Base-by-base conservation (phyloP, 2,113 vertebrate genomes). In the Montifringilla adamsi region DNA sequence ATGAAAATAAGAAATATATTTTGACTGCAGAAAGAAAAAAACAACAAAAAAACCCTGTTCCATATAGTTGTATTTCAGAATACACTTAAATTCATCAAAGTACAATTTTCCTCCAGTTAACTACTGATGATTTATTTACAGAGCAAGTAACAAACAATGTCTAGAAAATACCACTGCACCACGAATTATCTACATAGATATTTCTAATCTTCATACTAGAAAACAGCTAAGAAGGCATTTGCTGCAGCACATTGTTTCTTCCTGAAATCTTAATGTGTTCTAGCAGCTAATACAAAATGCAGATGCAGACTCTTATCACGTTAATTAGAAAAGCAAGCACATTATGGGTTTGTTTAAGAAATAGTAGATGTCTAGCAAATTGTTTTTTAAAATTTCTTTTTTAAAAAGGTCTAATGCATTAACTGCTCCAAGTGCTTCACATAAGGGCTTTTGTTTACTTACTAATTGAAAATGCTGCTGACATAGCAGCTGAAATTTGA, bases 41-140 rank as follows among this genome's bases (percentile, higher is more conserved):
- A 31, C 37, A 30, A 43, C 11, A 64, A 72, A 33, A 31, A 13
- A 17, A 2, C 1, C 0, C 24, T 9, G 10, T 46, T 79, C 41
- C 26, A 37, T 33, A 60, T 21, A 83, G 15, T 5, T 89, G 33
- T 80, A 50, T 79, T 91, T 95, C 56, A 84, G 62, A 86, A 90
- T 69, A 94, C 55, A 94, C 10, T 70, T 67, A 88, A 64, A 84
- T 91, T 93, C 30, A 87, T 44, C 39, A 43, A 95, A 81, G 85
- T 69, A 94, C 74, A 63, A 82, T 94, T 88, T 35, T 28, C 31
- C n/a, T 23, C 28, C 50, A 9, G 28, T 75, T 90, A 92, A 50
- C 56, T 92, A 84, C 35, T 50, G 56, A 90, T 52, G 31, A 87
- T 80, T 95, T 94, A 97, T 94, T 95, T 97, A 97, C 84, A 93